phyloP scores from a whole-genome alignment of 2,797 vertebrate genomes.

The Poeciliopsis turneri region DNA sequence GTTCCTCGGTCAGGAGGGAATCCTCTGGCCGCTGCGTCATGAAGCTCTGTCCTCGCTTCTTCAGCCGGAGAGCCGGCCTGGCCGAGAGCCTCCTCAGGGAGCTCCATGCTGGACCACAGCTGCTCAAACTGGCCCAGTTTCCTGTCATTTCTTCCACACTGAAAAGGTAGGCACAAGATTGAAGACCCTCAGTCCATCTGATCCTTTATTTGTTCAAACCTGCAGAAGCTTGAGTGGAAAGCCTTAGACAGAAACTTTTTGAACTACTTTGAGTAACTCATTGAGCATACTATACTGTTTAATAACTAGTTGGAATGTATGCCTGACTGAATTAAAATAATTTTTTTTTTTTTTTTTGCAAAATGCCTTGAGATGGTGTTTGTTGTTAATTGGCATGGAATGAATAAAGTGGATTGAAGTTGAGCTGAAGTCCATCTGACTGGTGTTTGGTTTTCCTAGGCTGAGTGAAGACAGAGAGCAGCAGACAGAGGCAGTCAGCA shows the following conservation, averaged over 20 bases:
- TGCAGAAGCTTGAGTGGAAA: not conserved
- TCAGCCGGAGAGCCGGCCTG: constrained; percentile 59
- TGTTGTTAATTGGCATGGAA: too few relatives aligned
- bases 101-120: constrained; percentile 51
- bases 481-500: constrained; percentile 20
- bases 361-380: too few relatives aligned
- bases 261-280: too few relatives aligned
- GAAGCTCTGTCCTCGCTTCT: constrained; percentile 65
- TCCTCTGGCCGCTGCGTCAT: constrained; percentile 65
- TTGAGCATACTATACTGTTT: too few relatives aligned
- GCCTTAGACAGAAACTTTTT: too few relatives aligned
- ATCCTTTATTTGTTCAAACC: not conserved
- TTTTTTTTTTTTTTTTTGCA: too few relatives aligned
- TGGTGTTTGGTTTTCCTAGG: constrained; percentile 30
- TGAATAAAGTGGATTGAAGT: too few relatives aligned
- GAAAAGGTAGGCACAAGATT: constrained; percentile 41
- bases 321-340: too few relatives aligned
- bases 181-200: not conserved
- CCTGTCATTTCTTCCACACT: constrained; percentile 48
- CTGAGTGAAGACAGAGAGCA: constrained; percentile 23
- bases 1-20: constrained; percentile 67
- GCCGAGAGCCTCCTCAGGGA: constrained; percentile 69
- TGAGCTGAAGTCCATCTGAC: not conserved
- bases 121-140: constrained; percentile 49
- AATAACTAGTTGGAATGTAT: too few relatives aligned